Percentiles rank a stretch among this genome's conserved stretches.
Evolutionary conservation across 2,113 vertebrate genomes (phyloP).

Genomic region (Panthera leo): DNA sequence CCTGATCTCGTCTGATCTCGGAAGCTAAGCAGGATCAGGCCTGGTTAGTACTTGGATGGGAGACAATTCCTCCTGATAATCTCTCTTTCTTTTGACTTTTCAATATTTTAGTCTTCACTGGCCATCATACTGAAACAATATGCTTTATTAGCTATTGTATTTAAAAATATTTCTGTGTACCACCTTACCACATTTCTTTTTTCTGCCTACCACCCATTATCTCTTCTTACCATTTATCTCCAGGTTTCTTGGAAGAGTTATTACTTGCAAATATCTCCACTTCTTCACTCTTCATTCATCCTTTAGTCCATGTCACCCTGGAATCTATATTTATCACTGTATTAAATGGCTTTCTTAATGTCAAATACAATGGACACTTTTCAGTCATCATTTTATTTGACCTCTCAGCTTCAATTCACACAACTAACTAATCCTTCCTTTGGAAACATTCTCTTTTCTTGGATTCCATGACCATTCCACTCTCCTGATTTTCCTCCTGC

Average conservation of each 20-base stretch:
- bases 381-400: neutral
- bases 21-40: too few relatives aligned
- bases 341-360: neutral
- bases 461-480: neutral
- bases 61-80: neutral
- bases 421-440: neutral
- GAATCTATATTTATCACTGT: neutral
- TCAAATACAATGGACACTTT: neutral
- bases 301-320: neutral
- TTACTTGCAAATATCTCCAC: neutral
- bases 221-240: neutral
- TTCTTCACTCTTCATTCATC: neutral
- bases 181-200: neutral
- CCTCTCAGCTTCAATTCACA: neutral
- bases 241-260: constrained; percentile 28
- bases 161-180: neutral
- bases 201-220: neutral
- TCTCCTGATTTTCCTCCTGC: neutral
- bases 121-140: neutral
- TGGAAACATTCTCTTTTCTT: neutral
- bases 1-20: too few relatives aligned
- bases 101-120: neutral
- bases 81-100: neutral
- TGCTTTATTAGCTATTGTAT: neutral
- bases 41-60: too few relatives aligned